Base-by-base conservation (phyloP, 2,113 vertebrate species). In the Haemorhous mexicanus region DNA sequence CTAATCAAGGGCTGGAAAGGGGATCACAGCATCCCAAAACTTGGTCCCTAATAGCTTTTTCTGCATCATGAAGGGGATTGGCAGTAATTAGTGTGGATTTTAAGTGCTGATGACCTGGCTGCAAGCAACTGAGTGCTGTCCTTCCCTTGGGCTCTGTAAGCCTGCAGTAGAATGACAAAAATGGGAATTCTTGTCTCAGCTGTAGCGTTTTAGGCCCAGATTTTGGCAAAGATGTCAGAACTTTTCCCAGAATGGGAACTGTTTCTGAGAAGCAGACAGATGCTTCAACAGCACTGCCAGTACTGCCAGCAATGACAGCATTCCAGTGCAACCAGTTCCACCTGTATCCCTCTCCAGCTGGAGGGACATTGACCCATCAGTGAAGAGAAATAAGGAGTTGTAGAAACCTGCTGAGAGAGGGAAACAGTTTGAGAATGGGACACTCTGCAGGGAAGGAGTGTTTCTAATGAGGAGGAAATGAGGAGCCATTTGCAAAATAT, bases 381-480 rank as follows among this genome's bases (percentile, higher is more conserved):
- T 3, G 16, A 16, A n/a, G 3, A 27, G 33, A 55, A 50, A 49
- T 0, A 0, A 33, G 28, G 49, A 64, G 4, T 1, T 3, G 14
- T 3, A 22, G 17, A 24, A 70, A 2, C 2, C 4, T 24, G 4
- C 6, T 5, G 3, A 9, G 44, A 70, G 17, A 41, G 18, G 7
- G 55, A 30, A 81, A 17, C n/a, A 27, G 14, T 1, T 1, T 0
- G 13, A 2, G 11, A 69, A 14, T 0, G 2, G n/a, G 23, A 39
- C 1, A 0, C 9, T 30, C 5, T 27, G 6, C 2, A 2, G 24
- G 24, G 10, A 15, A 49, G 16, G 13, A 27, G 2, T 18, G 52
- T 67, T 85, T 70, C 44, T 58, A 10, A 90, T 49, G 12, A 37
- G 10, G 3, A 74, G 2, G 0, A 33, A 41, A 64, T 0, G 6